A percentile compares a stretch with the other conserved stretches of the same genome.
phyloP scores from a whole-genome alignment of 2,113 vertebrate species.

The Gymnorhina tibicen region DNA sequence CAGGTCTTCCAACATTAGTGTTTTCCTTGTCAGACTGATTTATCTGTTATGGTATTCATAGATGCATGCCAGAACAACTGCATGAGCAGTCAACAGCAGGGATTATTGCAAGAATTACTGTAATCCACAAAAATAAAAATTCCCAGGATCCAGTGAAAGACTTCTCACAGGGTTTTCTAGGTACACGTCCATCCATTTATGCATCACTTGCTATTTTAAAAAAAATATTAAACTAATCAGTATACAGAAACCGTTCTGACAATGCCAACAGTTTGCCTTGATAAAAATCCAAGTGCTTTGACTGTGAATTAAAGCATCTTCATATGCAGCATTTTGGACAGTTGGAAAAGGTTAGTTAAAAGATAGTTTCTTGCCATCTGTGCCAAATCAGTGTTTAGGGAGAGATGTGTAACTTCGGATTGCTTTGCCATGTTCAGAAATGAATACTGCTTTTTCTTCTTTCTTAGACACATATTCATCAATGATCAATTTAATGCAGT shows the following conservation, averaged over 20 bases:
- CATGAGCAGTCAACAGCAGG: slow-evolving; percentile 67
- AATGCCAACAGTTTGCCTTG: slow-evolving; percentile 59
- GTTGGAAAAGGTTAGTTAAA: slow-evolving; percentile 70
- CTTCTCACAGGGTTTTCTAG: slow-evolving; percentile 66
- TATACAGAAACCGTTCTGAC: slow-evolving; percentile 48
- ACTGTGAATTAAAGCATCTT: slow-evolving; percentile 73
- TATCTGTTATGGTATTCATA: slow-evolving; percentile 70
- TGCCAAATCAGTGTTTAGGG: slow-evolving; percentile 63
- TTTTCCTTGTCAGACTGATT: slow-evolving; percentile 68
- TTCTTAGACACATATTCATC: slow-evolving; percentile 77
- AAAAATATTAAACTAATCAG: slow-evolving; percentile 47
- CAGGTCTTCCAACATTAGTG: slow-evolving; percentile 77
- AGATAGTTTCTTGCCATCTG: slow-evolving; percentile 73
- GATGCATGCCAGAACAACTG: slow-evolving; percentile 75
- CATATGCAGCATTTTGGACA: slow-evolving; percentile 65
- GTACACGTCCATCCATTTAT: slow-evolving; percentile 74
- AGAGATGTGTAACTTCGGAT: slow-evolving; percentile 69
- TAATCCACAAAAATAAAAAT: slow-evolving; percentile 72
- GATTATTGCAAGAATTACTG: slow-evolving; percentile 77
- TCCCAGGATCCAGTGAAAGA: slow-evolving; percentile 57
- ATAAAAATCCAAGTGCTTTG: slow-evolving; percentile 62
- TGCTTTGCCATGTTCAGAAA: slow-evolving; percentile 75
- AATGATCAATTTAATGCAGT: slow-evolving; percentile 60
- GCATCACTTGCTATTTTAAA: slow-evolving; percentile 55
- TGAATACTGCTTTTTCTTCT: slow-evolving; percentile 79